These are phyloP conservation scores for Rhabdomys dilectus DNA, from an alignment of 2,113 vertebrate species.

Conservation along the genomic window DNA sequence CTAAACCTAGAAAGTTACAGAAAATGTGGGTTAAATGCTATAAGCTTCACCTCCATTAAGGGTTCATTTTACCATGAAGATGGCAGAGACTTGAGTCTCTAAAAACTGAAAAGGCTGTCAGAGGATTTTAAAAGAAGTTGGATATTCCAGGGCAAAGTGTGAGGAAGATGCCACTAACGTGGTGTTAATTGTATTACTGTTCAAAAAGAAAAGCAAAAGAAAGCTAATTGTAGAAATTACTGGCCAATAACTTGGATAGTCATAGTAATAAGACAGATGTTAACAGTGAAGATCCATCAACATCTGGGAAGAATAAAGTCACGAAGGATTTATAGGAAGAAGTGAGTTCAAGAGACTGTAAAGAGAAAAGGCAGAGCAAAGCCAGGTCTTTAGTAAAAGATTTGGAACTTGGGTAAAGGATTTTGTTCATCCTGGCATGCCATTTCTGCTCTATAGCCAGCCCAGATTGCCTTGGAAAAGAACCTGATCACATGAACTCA, in stretches of 20 bases:
- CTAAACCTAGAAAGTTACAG: background rate
- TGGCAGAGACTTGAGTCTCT: background rate
- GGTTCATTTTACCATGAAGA: background rate
- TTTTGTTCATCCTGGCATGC: conserved; percentile 60
- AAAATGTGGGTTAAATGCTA: background rate
- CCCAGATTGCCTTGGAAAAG: conserved; percentile 57
- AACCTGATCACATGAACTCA: conserved; percentile 26
- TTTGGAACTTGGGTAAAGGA: conserved; percentile 61
- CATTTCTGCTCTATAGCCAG: conserved; percentile 21
- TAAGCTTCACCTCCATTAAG: background rate
- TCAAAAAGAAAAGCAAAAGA: conserved; percentile 68
- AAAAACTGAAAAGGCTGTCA: background rate
- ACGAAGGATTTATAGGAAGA: conserved; percentile 74
- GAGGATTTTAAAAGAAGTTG: conserved; percentile 34
- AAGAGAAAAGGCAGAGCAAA: conserved; percentile 15
- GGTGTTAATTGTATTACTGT: conserved; percentile 14
- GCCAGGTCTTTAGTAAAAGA: conserved; percentile 68
- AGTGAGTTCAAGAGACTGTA: conserved; percentile 65
- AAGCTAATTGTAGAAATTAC: conserved; percentile 73
- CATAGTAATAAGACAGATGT: conserved; percentile 76
- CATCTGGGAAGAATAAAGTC: conserved; percentile 80
- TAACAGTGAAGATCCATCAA: conserved; percentile 63
- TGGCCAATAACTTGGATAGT: conserved; percentile 63
- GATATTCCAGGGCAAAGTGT: conserved; percentile 16
- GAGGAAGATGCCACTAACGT: conserved; percentile 43